Evolutionary conservation across 2,113 vertebrate species (phyloP).

Genomic region (Bos javanicus): DNA sequence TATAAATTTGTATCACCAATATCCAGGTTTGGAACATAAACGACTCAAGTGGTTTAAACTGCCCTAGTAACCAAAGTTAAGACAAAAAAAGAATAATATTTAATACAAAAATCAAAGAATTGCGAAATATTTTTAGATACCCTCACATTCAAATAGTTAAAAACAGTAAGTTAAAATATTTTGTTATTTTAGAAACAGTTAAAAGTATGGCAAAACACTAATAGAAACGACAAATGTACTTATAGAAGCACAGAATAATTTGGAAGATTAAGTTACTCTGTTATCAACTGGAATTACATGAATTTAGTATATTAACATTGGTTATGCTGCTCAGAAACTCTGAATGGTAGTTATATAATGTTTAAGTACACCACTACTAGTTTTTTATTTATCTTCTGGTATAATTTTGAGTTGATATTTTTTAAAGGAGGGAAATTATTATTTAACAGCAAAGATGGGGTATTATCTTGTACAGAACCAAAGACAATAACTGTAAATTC

Average conservation of each 20-base stretch:
- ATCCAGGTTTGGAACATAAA: slow-evolving; percentile 1
- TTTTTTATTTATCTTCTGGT: slow-evolving; percentile 7
- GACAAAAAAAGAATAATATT: neutral
- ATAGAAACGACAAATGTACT: neutral
- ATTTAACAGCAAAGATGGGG: neutral
- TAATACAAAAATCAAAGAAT: slow-evolving; percentile 1
- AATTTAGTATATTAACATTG: neutral
- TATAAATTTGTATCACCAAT: slow-evolving; percentile 1
- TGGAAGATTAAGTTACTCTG: slow-evolving; percentile 4
- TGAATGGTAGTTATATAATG: neutral
- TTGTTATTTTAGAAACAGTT: slow-evolving; percentile 12
- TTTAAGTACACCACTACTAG: neutral
- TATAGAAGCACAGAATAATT: neutral
- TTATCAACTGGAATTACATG: neutral
- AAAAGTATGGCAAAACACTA: neutral
- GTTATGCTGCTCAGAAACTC: neutral
- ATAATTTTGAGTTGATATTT: slow-evolving; percentile 27
- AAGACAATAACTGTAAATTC: neutral
- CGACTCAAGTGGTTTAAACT: neutral
- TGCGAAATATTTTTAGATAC: neutral
- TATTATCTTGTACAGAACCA: neutral
- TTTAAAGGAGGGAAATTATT: neutral
- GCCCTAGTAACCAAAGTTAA: neutral
- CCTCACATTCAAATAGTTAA: neutral
- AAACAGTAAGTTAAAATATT: slow-evolving; percentile 7